phyloP scores from a whole-genome alignment of 2,888 invertebrate species.

The Cepaea hortensis region DNA sequence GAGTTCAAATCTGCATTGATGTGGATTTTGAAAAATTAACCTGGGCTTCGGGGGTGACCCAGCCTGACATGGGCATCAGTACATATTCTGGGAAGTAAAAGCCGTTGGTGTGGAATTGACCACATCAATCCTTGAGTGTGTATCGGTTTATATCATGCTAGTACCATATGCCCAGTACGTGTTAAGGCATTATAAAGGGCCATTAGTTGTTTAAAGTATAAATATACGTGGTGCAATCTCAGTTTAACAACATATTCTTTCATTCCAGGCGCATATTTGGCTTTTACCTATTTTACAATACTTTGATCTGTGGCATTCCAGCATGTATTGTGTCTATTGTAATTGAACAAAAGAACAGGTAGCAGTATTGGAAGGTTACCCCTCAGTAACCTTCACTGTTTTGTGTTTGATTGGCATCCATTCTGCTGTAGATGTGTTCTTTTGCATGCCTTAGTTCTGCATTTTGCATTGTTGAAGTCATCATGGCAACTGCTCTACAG shows the following conservation, averaged over 20 bases:
- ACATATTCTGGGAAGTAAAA: no score
- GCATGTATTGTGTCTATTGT: slow-evolving; percentile 63
- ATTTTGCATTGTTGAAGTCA: neutral
- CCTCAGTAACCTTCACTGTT: neutral
- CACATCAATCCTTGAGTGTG: no score
- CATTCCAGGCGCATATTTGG: slow-evolving; percentile 66
- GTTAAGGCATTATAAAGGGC: no score
- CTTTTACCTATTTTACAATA: slow-evolving; percentile 67
- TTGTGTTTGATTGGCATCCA: neutral
- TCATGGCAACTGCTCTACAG: neutral
- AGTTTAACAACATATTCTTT: slow-evolving; percentile 2
- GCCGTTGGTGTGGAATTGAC: no score
- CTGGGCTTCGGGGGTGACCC: no score
- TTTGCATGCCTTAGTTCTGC: neutral
- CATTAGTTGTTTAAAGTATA: no score
- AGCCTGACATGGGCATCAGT: no score
- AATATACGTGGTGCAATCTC: no score
- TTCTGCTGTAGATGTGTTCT: neutral
- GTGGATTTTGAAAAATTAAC: no score
- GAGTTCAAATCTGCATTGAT: no score
- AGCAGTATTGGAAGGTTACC: slow-evolving; percentile 28
- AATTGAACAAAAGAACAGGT: slow-evolving; percentile 70
- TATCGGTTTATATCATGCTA: no score
- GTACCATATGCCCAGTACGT: no score
- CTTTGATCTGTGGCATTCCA: slow-evolving; percentile 64